Evolutionary conservation across 2,797 vertebrate species (phyloP).

Genomic region (Brachymystax lenok): DNA sequence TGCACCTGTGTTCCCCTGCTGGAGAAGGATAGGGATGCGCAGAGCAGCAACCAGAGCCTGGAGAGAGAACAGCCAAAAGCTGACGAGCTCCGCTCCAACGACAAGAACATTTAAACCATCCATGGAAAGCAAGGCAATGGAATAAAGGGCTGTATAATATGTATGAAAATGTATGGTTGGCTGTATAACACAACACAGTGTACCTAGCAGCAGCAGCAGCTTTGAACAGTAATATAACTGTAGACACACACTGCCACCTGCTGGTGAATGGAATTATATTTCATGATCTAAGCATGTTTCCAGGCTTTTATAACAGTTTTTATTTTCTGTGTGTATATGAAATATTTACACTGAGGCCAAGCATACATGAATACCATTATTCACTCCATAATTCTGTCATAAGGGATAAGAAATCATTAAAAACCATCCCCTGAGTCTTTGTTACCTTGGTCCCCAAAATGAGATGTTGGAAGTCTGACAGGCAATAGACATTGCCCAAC

Average conservation of each 20-base stretch:
- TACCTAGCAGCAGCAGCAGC: background rate
- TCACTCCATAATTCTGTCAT: background rate
- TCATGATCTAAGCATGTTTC: constrained; percentile 4
- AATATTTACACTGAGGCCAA: background rate
- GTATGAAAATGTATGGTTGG: background rate
- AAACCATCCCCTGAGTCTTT: background rate
- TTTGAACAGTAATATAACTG: background rate
- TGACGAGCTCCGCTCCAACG: constrained; percentile 28
- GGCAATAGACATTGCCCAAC: background rate
- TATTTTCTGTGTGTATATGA: constrained; percentile 1
- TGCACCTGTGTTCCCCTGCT: constrained; percentile 88
- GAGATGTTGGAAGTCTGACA: background rate
- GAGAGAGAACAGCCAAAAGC: constrained; percentile 70
- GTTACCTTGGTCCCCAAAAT: background rate
- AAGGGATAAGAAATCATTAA: background rate
- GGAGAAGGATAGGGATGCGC: constrained; percentile 61
- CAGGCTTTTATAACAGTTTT: background rate
- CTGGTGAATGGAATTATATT: background rate
- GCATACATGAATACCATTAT: background rate
- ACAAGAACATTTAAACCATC: constrained; percentile 47
- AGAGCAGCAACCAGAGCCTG: constrained; percentile 69
- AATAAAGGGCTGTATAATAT: background rate
- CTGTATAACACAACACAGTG: background rate
- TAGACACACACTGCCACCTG: constrained; percentile 33
- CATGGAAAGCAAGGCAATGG: background rate